Conservation (phyloP, 53 echinoderm and acorn worm species). For the Hippasteria phrygiana region DNA sequence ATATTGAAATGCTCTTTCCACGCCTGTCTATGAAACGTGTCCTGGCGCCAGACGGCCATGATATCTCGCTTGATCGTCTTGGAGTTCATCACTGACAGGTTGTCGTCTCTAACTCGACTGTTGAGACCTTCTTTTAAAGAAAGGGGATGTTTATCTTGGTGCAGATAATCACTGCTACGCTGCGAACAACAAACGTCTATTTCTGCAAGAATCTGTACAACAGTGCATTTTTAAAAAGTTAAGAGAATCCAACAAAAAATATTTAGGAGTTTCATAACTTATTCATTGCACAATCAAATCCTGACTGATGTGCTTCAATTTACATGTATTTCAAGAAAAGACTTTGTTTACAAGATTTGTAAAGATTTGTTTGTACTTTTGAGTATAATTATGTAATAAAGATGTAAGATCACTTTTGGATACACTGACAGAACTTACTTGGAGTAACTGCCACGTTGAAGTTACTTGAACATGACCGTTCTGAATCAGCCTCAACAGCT, state of each 20-base stretch:
- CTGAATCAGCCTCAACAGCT: too few relatives aligned
- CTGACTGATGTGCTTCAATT: too few relatives aligned
- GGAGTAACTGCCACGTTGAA: constrained; percentile 13
- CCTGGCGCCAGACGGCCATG: not conserved
- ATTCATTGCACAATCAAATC: too few relatives aligned
- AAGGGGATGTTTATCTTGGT: not conserved
- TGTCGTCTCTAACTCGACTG: not conserved
- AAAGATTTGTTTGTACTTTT: too few relatives aligned
- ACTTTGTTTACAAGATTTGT: too few relatives aligned
- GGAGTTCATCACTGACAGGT: not conserved
- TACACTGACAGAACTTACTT: too few relatives aligned
- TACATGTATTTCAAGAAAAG: too few relatives aligned
- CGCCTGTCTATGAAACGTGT: not conserved
- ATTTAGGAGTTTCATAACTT: too few relatives aligned
- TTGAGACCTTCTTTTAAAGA: not conserved
- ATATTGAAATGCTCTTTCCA: constrained; percentile 11
- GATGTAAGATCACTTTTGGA: too few relatives aligned
- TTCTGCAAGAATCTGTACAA: constrained; percentile 15
- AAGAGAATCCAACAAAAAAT: too few relatives aligned
- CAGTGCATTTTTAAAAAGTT: too few relatives aligned
- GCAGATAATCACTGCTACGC: not conserved
- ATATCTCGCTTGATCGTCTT: constrained; percentile 1
- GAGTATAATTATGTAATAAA: too few relatives aligned
- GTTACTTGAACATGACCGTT: not conserved
- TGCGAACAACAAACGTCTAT: constrained; percentile 36